Evolutionary conservation across 1,140 invertebrate genomes (phyloP).

Genomic region (Aphelinus certus): DNA sequence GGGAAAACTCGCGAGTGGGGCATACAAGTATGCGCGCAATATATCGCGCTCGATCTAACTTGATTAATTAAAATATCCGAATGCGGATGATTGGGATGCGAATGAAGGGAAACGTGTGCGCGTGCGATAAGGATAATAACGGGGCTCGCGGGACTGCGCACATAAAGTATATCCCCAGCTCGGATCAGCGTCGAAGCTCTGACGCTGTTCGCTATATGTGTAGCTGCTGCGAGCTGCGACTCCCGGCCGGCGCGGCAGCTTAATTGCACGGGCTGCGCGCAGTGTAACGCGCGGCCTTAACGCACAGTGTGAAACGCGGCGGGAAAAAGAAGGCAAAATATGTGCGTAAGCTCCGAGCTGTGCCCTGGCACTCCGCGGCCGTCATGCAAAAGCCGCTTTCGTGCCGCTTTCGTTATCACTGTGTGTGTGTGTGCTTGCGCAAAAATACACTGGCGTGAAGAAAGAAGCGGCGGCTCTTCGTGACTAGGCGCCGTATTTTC

Average conservation of each 20-base stretch:
- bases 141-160: not conserved
- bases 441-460: not conserved
- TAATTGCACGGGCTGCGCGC: too few species aligned
- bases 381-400: too few species aligned
- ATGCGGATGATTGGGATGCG: not conserved
- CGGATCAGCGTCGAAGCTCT: too few species aligned
- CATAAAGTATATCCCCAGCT: too few species aligned
- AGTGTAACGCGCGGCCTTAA: too few species aligned
- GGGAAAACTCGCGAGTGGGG: not conserved
- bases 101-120: not conserved
- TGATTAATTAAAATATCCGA: constrained; percentile 10
- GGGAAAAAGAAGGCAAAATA: too few species aligned
- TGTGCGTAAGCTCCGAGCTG: too few species aligned
- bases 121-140: constrained; percentile 3
- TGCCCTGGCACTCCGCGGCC: too few species aligned
- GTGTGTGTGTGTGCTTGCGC: not conserved
- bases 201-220: too few species aligned
- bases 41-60: not conserved
- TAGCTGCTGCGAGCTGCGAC: too few species aligned
- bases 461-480: constrained; percentile 34
- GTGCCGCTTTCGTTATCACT: not conserved
- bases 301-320: too few species aligned
- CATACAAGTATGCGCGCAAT: not conserved
- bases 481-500: constrained; percentile 47
- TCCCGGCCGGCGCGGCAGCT: too few species aligned